These are phyloP conservation scores for Aleiodes sp. DNA, from an alignment of 1,140 invertebrate species.

Conservation along the genomic window DNA sequence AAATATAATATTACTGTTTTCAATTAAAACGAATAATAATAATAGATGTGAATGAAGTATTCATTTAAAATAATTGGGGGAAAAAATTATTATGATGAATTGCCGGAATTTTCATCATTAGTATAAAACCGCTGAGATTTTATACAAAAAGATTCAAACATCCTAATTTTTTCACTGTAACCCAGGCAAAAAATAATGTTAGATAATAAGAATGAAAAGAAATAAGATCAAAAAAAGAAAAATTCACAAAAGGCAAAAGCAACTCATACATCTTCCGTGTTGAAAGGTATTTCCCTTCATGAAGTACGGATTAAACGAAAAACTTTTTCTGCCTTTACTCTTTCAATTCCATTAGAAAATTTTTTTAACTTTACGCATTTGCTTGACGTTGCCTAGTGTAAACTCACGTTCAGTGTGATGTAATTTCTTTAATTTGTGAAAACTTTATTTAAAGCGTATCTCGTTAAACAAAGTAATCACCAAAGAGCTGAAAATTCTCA, in stretches of 20 bases:
- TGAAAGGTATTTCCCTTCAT: not conserved
- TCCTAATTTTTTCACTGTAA: not conserved
- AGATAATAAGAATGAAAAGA: not conserved
- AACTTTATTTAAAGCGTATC: not conserved
- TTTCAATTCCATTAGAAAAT: not conserved
- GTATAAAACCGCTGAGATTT: not conserved
- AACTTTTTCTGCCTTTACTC: constrained; percentile 11
- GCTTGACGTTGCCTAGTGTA: not conserved
- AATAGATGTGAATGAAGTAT: too few relatives aligned
- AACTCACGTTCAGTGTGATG: not conserved
- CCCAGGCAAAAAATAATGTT: not conserved
- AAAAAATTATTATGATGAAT: too few relatives aligned
- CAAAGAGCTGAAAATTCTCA: not conserved
- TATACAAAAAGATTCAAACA: not conserved
- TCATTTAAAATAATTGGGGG: too few relatives aligned
- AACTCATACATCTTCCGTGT: not conserved
- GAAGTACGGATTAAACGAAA: constrained; percentile 17
- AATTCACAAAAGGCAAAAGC: not conserved
- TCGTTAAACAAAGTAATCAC: not conserved
- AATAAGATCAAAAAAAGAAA: not conserved
- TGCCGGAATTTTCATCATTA: too few relatives aligned
- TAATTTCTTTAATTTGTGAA: not conserved
- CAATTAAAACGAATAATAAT: too few relatives aligned
- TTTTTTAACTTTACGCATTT: not conserved
- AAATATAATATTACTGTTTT: too few relatives aligned